phyloP scores from a whole-genome alignment of 2,797 vertebrate species.

The Amblyopsis hoosieri region DNA sequence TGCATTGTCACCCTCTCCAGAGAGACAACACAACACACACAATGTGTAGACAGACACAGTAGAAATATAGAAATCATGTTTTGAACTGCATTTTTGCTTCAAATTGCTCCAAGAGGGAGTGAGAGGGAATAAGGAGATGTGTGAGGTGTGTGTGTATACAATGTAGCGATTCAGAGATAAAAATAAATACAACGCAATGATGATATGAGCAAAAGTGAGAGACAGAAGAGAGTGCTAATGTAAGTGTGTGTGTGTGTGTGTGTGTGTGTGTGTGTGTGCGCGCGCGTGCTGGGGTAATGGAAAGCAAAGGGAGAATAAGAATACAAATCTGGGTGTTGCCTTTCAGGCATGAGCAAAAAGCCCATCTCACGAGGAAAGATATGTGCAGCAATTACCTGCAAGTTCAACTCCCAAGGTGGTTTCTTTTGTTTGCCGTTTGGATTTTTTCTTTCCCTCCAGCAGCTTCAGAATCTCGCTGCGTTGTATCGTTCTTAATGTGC shows the following conservation, averaged over 20 bases:
- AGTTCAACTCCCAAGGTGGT: conserved; percentile 36
- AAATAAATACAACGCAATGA: background rate
- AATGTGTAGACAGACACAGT: too few relatives aligned
- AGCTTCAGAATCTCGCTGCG: conserved; percentile 21
- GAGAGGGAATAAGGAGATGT: conserved; percentile 2
- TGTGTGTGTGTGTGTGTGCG: background rate
- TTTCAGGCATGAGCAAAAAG: conserved; percentile 13
- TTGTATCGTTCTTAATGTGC: conserved; percentile 40
- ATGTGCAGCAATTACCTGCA: conserved; percentile 47
- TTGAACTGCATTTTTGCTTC: too few relatives aligned
- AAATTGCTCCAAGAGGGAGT: too few relatives aligned
- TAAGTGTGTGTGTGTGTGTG: background rate
- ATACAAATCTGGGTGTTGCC: conserved; percentile 3
- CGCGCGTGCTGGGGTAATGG: background rate
- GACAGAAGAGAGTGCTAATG: background rate
- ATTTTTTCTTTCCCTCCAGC: conserved; percentile 6
- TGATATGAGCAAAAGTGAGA: conserved; percentile 15
- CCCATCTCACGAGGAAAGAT: conserved; percentile 30
- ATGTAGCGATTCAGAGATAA: too few relatives aligned
- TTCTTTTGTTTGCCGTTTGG: conserved; percentile 4
- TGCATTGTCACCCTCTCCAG: too few relatives aligned
- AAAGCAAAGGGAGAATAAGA: background rate
- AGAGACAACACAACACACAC: too few relatives aligned
- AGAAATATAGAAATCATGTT: too few relatives aligned
- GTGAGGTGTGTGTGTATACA: background rate